Conservation (phyloP, 2,797 vertebrate genomes). For the Crenichthys baileyi region DNA sequence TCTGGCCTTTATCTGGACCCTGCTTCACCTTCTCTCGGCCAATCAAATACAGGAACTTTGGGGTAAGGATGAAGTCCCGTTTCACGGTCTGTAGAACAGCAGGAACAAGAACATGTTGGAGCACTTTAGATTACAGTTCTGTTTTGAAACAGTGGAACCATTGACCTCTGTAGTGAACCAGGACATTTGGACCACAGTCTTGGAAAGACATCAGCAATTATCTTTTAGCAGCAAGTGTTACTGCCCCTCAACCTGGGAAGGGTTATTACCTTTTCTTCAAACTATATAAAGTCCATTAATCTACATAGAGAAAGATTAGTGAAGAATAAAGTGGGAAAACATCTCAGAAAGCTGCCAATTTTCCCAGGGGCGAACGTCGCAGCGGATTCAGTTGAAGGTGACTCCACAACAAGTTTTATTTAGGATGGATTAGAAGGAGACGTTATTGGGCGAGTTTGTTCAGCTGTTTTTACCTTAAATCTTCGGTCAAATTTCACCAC, state of each 20-base stretch:
- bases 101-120: not conserved
- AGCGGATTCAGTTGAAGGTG: too few species aligned
- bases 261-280: not conserved
- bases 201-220: too few species aligned
- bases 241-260: too few species aligned
- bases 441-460: too few species aligned
- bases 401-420: too few species aligned
- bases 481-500: slow-evolving; percentile 85
- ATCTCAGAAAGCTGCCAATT: not conserved
- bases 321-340: too few species aligned
- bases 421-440: not conserved
- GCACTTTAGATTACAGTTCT: not conserved
- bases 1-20: slow-evolving; percentile 86
- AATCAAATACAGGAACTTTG: slow-evolving; percentile 85
- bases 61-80: slow-evolving; percentile 84
- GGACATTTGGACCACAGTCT: not conserved
- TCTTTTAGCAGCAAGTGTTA: too few species aligned
- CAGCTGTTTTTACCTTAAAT: slow-evolving; percentile 76
- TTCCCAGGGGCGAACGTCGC: not conserved
- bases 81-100: slow-evolving; percentile 75
- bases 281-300: not conserved
- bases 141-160: not conserved
- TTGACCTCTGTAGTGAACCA: not conserved
- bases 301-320: not conserved
- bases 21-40: slow-evolving; percentile 88